Evolutionary conservation across 1,140 invertebrate genomes (phyloP).

Genomic region (Onthophagus taurus): DNA sequence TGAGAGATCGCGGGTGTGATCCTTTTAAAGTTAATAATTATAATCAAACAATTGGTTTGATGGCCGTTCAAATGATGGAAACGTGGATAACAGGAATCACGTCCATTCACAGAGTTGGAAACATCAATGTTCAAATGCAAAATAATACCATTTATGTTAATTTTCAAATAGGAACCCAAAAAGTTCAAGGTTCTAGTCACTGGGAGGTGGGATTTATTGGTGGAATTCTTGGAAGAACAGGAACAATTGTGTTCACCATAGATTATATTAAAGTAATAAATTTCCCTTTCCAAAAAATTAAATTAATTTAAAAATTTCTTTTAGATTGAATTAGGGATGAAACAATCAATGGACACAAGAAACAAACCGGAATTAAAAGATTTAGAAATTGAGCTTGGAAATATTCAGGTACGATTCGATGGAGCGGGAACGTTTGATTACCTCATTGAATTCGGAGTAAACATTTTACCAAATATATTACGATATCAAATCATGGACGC

Average conservation of each 20-base stretch:
- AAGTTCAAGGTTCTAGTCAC: conserved; percentile 60
- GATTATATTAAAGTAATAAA: conserved; percentile 55
- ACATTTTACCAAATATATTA: conserved; percentile 71
- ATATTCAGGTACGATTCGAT: conserved; percentile 65
- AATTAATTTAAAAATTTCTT: conserved; percentile 8
- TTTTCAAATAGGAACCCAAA: conserved; percentile 67
- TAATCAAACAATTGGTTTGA: conserved; percentile 56
- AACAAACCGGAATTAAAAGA: conserved; percentile 59
- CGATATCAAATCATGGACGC: conserved; percentile 78
- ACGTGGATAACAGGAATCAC: conserved; percentile 71
- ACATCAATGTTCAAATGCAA: conserved; percentile 60
- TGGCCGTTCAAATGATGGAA: conserved; percentile 54
- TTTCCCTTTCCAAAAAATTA: conserved; percentile 6
- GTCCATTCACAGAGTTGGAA: conserved; percentile 70
- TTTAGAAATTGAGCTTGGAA: conserved; percentile 68
- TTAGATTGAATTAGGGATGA: conserved; percentile 49
- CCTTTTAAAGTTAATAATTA: conserved; percentile 63
- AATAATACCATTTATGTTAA: conserved; percentile 58
- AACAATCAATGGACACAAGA: conserved; percentile 65
- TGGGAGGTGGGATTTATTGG: conserved; percentile 64
- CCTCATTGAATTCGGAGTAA: conserved; percentile 63
- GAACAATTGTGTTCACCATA: conserved; percentile 61
- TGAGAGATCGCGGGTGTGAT: conserved; percentile 60
- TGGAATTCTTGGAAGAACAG: conserved; percentile 57
- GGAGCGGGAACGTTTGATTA: conserved; percentile 76